Evolutionary conservation across 2,888 invertebrate species (phyloP).

Genomic region (Fissipunctia ypsillon): DNA sequence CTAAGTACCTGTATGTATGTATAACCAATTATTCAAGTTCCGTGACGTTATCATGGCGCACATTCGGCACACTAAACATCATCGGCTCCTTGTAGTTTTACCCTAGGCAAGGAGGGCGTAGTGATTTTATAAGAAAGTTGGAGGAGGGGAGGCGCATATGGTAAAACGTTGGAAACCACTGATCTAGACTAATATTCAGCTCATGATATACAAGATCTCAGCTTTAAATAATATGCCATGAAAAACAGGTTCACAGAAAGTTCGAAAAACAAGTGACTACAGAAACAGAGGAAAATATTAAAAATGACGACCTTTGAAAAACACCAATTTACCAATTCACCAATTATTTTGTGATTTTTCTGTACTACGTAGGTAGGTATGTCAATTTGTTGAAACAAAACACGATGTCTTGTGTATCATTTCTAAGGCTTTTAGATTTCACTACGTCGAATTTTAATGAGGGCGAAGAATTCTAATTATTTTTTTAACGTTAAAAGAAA

Average conservation of each 20-base stretch:
- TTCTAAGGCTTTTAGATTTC: slow-evolving; percentile 69
- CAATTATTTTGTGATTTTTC: slow-evolving; percentile 2
- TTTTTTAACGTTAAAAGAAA: slow-evolving; percentile 43
- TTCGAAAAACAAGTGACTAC: neutral
- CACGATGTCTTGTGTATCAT: slow-evolving; percentile 31
- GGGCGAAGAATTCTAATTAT: slow-evolving; percentile 67
- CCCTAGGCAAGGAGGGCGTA: neutral
- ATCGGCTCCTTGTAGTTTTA: neutral
- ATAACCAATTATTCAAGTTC: neutral
- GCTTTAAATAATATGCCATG: neutral
- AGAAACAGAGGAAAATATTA: slow-evolving; percentile 1
- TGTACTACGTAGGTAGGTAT: neutral
- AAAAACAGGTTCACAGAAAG: neutral
- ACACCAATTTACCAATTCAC: no score
- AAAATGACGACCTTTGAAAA: slow-evolving; percentile 1
- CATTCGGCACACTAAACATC: neutral
- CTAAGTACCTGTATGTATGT: neutral
- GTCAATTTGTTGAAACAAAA: slow-evolving; percentile 40
- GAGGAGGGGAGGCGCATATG: neutral
- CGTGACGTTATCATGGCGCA: neutral
- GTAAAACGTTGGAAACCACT: neutral
- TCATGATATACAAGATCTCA: neutral
- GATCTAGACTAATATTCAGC: neutral
- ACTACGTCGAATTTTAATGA: slow-evolving; percentile 69
- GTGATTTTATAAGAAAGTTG: neutral